Evolutionary conservation across 2,113 vertebrate genomes (phyloP), one percentile per base, ranked within the genome.

Genomic region (Cyanoderma ruficeps): DNA sequence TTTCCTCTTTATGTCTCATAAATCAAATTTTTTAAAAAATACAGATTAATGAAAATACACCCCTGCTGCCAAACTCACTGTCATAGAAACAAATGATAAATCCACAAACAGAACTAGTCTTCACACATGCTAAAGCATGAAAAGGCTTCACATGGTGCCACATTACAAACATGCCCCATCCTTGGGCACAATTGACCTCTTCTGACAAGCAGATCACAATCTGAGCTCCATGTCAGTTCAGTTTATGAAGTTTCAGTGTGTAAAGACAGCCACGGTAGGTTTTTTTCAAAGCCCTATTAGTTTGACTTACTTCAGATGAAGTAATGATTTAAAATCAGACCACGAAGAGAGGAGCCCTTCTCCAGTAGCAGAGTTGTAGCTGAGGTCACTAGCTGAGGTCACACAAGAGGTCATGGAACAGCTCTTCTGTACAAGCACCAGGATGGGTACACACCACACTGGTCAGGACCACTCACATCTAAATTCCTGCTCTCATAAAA

Each of bases 311-410:
- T 46, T 70, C 47, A 85, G 39, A 17, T 17, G 19, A 78, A 78
- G 10, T 25, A 44, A 60, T 24, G 17, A 59, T 27, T 33, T 89
- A 50, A 72, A 91, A 87, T 42, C 33, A 72, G 23, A 68, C 2
- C 5, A 8, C 3, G 0, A 80, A n/a, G 23, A 72, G 7, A 67
- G 14, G 1, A 77, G 6, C 2, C 15, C 11, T 53, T 35, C 27
- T 57, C 19, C 13, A 50, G 49, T 5, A 23, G 20, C 33, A 42
- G 12, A 37, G 16, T 57, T 78, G 35, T 50, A 20, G 4, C 22
- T 55, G 33, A 85, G 19, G 10, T 67, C 16, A 47, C 7, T 15
- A 49, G 23, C 13, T 67, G 37, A 78, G 50, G 31, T 35, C 23
- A 55, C 22, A 44, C 5, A 76, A 18, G 35, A 80, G 14, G 31